Base-by-base conservation (phyloP, 2,888 invertebrate genomes). In the Amphipoea oculea region DNA sequence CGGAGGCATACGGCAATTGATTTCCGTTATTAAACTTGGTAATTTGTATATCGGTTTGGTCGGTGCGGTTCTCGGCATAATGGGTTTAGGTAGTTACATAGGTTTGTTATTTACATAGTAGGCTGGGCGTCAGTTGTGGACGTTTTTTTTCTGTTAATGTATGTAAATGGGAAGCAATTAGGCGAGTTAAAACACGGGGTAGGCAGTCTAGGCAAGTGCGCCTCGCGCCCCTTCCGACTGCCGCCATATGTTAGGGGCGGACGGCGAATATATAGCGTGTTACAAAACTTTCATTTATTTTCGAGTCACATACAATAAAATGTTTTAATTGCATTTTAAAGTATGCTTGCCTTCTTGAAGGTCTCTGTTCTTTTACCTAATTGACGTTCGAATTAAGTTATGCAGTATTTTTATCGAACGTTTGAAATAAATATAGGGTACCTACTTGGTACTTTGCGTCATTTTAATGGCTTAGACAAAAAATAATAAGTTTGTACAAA, bases 91-190 rank as follows among this genome's bases (percentile, higher is more conserved):
- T 68, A 70, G 78, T 91, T 92, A 90, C 89, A 89, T 90, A 86
- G 92, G 89, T 73, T 75, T 74, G 71, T 95, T 96, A 95, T 95
- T 95, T 96, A 96, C 94, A 95, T 95, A 95, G 91, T 90, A 92
- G 94, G 90, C 90, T 86, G 89, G 92, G 93, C 95, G 96, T 94
- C 96, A 95, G 96, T 96, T 96, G 95, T 90, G 73, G 93, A 91
- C 91, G 91, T 92, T 95, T 96, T 96, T 96, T 94, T 48, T 96
- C 93, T 92, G 94, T 93, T 96, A 96, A 97, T 96, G 93, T 96
- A 97, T 96, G 96, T 96, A 97, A 96, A 97, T 96, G 95, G 95
- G 95, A 96, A 96, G 94, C 96, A 97, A 96, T 97, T 96, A 97
- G 96, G 96, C 95, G 95, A 96, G 96, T 96, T 96, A 96, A 96